Evolutionary conservation across 2,888 invertebrate species (phyloP).

Genomic region (Miltochrista miniata): DNA sequence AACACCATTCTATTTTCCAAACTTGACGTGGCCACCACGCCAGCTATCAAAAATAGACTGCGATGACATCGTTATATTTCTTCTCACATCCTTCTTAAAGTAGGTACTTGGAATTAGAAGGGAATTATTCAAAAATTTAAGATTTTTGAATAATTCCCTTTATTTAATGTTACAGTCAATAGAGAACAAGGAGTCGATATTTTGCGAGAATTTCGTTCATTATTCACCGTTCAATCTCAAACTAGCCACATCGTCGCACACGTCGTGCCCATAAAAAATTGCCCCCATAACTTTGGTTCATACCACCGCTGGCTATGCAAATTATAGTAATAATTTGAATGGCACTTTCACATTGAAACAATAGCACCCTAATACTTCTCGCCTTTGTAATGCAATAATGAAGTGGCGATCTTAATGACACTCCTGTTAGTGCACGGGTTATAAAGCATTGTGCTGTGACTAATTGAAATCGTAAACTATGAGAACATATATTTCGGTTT

Average conservation of each 20-base stretch:
- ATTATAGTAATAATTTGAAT: constrained; percentile 65
- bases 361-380: constrained; percentile 65
- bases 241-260: background rate
- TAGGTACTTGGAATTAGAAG: too few relatives aligned
- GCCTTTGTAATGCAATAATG: constrained; percentile 75
- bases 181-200: too few relatives aligned
- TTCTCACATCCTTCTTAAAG: too few relatives aligned
- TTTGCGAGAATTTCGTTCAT: background rate
- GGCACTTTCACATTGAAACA: constrained; percentile 75
- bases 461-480: constrained; percentile 29
- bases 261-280: constrained; percentile 45
- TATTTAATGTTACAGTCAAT: too few relatives aligned
- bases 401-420: constrained; percentile 72
- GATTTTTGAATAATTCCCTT: too few relatives aligned
- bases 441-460: constrained; percentile 36
- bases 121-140: too few relatives aligned
- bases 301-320: constrained; percentile 58
- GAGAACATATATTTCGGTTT: constrained; percentile 3
- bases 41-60: too few relatives aligned
- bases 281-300: constrained; percentile 30
- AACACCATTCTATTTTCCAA: too few relatives aligned
- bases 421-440: constrained; percentile 53
- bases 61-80: too few relatives aligned
- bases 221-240: background rate
- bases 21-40: too few relatives aligned